Evolutionary conservation across 30 jellyfish, hydroid and myxozoan genomes (phyloP), one percentile per base, ranked within the genome.

Genomic region (Chrysaora quinquecirrha): DNA sequence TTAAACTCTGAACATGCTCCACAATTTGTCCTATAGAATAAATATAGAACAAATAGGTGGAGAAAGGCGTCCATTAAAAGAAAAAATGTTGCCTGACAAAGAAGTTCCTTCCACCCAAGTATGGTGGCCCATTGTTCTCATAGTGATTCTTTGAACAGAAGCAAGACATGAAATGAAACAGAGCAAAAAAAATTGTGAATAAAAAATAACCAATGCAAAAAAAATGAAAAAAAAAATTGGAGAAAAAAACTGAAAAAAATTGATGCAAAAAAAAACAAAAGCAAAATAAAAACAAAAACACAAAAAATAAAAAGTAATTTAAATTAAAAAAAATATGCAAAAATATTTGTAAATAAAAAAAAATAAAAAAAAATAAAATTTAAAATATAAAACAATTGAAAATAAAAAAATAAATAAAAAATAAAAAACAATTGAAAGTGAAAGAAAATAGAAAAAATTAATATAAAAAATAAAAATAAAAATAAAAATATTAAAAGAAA

Each of bases 101-200:
- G n/a, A n/a, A n/a, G n/a, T n/a, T n/a, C n/a, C n/a, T n/a, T n/a
- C n/a, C n/a, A n/a, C n/a, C n/a, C n/a, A n/a, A n/a, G n/a, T 43
- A 43, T 43, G 58, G 58, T 43, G 58, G 58, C 58, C 9, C 58
- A 43, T 43, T 43, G 58, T 43, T 43, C 58, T 43, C 58, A 43
- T 43, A 43, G 58, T 43, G 58, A 43, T 43, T 43, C 58, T 43
- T 43, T 43, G 58, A 16, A 43, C 58, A 43, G 58, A 43, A 43
- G 58, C 58, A 43, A 43, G 58, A 43, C 58, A 43, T 16, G 58
- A 43, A 43, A 43, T 43, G 58, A 43, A 43, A 43, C 16, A 43
- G 58, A 43, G 58, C 16, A 43, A 43, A 43, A 43, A 43, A 43
- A 43, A 43, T 43, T 43, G 58, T 43, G 58, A 43, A 43, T 43